These are phyloP conservation scores for Scaptomyza caliginosa DNA, from an alignment of 2,888 invertebrate genomes.

Conservation along the genomic window DNA sequence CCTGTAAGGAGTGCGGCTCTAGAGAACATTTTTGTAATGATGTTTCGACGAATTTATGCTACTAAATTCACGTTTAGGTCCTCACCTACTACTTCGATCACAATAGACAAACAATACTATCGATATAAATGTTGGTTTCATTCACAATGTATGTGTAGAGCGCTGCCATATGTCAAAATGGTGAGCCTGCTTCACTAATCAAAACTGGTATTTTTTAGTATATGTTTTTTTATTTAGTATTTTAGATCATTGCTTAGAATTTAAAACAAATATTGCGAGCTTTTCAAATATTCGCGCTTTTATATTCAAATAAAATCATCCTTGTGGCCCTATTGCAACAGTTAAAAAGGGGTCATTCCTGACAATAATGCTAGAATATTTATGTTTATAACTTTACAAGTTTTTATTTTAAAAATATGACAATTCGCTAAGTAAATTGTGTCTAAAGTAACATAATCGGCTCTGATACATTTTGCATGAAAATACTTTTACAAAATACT, in stretches of 20 bases:
- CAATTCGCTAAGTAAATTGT: conserved; percentile 78
- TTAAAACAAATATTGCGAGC: no score
- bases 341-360: background rate
- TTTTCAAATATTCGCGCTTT: background rate
- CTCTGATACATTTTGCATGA: conserved; percentile 59
- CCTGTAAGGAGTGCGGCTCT: conserved; percentile 89
- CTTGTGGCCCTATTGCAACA: background rate
- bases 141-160: conserved; percentile 25
- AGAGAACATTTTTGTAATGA: conserved; percentile 87
- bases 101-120: conserved; percentile 32
- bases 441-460: conserved; percentile 68
- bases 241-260: background rate
- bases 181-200: background rate
- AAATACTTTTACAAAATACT: conserved; percentile 78
- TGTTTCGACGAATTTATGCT: conserved; percentile 71
- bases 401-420: conserved; percentile 73
- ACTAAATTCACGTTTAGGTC: conserved; percentile 60
- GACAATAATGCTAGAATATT: background rate
- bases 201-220: background rate
- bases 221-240: background rate
- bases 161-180: conserved; percentile 31
- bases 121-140: conserved; percentile 14
- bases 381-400: conserved; percentile 69
- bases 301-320: background rate
- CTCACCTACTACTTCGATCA: conserved; percentile 46